Evolutionary conservation across 2,888 invertebrate species (phyloP).

Genomic region (Cephus pulcher): DNA sequence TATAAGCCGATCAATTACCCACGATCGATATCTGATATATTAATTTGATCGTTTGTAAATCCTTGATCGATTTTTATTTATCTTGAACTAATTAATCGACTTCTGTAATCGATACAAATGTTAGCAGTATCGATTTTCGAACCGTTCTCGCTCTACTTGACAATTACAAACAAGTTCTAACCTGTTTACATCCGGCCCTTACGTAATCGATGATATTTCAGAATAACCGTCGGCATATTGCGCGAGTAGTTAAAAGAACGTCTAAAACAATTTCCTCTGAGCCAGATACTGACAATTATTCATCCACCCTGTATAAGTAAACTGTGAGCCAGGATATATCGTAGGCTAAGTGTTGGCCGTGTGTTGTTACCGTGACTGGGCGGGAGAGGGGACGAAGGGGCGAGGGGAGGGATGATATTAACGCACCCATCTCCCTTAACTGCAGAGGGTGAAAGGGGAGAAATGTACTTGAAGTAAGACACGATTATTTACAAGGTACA

Average conservation of each 20-base stretch:
- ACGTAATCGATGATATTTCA: too few relatives aligned
- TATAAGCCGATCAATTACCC: too few relatives aligned
- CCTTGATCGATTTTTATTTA: not conserved
- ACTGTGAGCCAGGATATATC: not conserved
- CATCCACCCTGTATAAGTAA: slow-evolving; percentile 4
- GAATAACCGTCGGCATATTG: not conserved
- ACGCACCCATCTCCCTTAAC: not conserved
- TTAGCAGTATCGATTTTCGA: not conserved
- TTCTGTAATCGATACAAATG: not conserved
- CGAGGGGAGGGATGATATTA: not conserved
- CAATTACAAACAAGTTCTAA: too few relatives aligned
- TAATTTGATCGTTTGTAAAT: too few relatives aligned
- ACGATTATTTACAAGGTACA: slow-evolving; percentile 31
- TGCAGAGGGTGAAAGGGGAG: not conserved
- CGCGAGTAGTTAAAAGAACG: too few relatives aligned
- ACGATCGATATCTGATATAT: too few relatives aligned
- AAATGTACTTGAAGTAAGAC: slow-evolving; percentile 24
- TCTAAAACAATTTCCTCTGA: not conserved
- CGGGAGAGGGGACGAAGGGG: not conserved
- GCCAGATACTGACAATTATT: not conserved
- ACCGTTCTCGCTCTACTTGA: too few relatives aligned
- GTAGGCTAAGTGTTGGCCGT: not conserved
- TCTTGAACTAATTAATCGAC: not conserved
- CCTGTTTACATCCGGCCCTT: too few relatives aligned
- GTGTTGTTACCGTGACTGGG: not conserved